These are phyloP conservation scores for Melolontha melolontha DNA, from an alignment of 2,888 invertebrate species.

Conservation along the genomic window DNA sequence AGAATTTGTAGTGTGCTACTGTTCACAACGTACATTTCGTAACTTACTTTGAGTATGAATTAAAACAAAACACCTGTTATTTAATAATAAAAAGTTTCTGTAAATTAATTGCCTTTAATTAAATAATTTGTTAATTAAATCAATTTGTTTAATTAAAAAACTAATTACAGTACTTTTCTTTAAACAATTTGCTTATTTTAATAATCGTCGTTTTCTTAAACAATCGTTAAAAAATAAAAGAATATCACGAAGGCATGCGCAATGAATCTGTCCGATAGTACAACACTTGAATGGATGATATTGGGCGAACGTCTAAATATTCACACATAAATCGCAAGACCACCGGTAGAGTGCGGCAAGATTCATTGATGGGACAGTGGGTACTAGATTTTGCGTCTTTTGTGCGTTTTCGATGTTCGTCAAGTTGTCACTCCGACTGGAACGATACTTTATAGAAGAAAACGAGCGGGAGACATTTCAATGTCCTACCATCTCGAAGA, in stretches of 20 bases:
- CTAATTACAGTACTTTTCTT: too few relatives aligned
- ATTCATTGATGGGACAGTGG: constrained; percentile 32
- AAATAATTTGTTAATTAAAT: too few relatives aligned
- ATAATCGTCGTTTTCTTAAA: constrained; percentile 2
- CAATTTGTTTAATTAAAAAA: too few relatives aligned
- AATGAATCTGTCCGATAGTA: constrained; percentile 20
- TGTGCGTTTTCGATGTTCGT: constrained; percentile 52
- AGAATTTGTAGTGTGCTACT: too few relatives aligned
- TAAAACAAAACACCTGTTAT: too few relatives aligned
- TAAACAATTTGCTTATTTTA: background rate
- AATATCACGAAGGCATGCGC: constrained; percentile 6
- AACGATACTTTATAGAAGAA: constrained; percentile 47
- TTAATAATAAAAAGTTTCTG: too few relatives aligned
- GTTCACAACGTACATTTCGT: too few relatives aligned
- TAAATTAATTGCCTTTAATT: too few relatives aligned
- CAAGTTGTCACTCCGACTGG: constrained; percentile 57
- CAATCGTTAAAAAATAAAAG: constrained; percentile 6
- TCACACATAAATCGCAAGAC: constrained; percentile 43
- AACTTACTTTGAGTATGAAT: too few relatives aligned
- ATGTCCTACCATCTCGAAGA: constrained; percentile 48
- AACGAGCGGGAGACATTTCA: constrained; percentile 53
- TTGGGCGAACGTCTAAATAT: constrained; percentile 38
- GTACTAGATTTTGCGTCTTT: constrained; percentile 38
- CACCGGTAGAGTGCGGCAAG: constrained; percentile 41
- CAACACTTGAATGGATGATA: constrained; percentile 32